Evolutionary conservation across 2,797 vertebrate genomes (phyloP).

Genomic region (Tenualosa ilisha): DNA sequence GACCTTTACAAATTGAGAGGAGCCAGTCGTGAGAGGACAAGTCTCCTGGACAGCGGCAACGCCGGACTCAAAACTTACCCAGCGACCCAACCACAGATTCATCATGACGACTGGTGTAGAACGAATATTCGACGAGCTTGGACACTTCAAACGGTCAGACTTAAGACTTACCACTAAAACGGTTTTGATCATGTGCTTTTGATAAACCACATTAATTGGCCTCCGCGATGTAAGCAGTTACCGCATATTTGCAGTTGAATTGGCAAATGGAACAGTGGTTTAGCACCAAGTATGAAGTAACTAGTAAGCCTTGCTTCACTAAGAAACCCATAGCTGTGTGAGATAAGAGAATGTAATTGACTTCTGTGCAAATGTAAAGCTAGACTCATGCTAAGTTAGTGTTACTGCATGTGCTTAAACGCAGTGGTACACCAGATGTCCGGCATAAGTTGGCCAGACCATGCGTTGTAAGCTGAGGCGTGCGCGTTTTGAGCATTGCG

Average conservation of each 20-base stretch:
- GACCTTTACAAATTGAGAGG: constrained; percentile 34
- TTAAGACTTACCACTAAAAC: not conserved
- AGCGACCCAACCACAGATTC: not conserved
- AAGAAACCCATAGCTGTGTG: not conserved
- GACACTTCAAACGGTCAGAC: constrained; percentile 73
- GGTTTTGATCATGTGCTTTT: not conserved
- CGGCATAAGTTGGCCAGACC: not conserved
- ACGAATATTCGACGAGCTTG: constrained; percentile 75
- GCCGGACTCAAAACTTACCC: constrained; percentile 8
- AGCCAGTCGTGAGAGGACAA: constrained; percentile 23
- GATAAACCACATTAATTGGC: not conserved
- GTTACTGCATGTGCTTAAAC: not conserved
- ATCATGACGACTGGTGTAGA: constrained; percentile 69
- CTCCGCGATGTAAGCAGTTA: not conserved
- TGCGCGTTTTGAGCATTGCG: not conserved
- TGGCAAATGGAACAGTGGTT: not conserved
- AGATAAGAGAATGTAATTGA: not conserved
- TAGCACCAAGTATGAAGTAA: too few relatives aligned
- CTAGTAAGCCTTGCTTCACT: too few relatives aligned
- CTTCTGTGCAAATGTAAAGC: not conserved
- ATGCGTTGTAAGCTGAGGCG: not conserved
- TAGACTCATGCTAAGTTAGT: not conserved
- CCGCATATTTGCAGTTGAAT: not conserved
- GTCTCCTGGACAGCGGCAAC: constrained; percentile 36
- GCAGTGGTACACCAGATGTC: not conserved